These are phyloP conservation scores for Watsonalla cultraria DNA, from an alignment of 2,888 invertebrate species.

Conservation along the genomic window DNA sequence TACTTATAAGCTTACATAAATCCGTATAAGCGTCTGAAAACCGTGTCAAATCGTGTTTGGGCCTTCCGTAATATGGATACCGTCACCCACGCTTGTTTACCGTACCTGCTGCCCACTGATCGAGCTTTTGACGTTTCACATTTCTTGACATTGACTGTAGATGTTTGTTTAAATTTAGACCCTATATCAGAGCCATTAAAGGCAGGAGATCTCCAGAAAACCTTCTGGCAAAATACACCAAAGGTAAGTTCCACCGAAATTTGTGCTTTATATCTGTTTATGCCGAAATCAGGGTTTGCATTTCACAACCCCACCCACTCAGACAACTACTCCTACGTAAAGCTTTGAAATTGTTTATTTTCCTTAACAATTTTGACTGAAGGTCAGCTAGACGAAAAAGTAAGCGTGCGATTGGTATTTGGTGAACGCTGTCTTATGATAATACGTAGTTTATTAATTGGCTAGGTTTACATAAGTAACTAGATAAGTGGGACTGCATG, in stretches of 20 bases:
- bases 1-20: constrained; percentile 25
- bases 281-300: constrained; percentile 41
- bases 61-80: constrained; percentile 34
- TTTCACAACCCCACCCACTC: constrained; percentile 57
- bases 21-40: constrained; percentile 34
- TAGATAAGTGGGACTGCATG: too few species aligned
- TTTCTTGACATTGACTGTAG: constrained; percentile 28
- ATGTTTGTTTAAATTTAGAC: constrained; percentile 23
- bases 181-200: constrained; percentile 11
- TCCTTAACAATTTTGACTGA: constrained; percentile 21
- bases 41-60: constrained; percentile 39
- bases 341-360: constrained; percentile 37
- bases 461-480: background rate
- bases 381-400: constrained; percentile 8
- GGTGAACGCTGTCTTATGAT: constrained; percentile 3
- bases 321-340: constrained; percentile 45
- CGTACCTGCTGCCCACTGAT: constrained; percentile 42
- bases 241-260: constrained; percentile 40
- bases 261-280: constrained; percentile 26
- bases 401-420: constrained; percentile 7
- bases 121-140: constrained; percentile 35
- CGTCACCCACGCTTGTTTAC: constrained; percentile 47
- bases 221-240: background rate
- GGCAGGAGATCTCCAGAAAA: background rate
- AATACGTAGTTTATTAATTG: background rate